Conservation (phyloP, 2,113 vertebrate species). For the Sapayoa aenigma region DNA sequence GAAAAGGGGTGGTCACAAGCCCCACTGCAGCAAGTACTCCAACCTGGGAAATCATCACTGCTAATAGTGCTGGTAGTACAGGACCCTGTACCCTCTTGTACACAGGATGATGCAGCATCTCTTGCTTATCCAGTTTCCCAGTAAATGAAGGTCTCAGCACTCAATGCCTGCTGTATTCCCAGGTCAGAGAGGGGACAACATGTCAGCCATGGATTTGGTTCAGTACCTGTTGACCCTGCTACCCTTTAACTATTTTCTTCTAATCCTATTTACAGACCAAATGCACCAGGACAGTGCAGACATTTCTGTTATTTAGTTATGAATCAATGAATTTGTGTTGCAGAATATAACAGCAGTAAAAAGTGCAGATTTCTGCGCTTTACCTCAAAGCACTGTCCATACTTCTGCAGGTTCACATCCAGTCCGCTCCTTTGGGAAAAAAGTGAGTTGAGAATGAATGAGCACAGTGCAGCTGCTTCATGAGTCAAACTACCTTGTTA, state of each 20-base stretch:
- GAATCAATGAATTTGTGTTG: neutral
- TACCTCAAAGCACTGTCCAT: slow-evolving; percentile 3
- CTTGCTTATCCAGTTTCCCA: neutral
- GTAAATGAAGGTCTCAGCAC: neutral
- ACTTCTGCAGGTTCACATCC: neutral
- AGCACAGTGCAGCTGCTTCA: neutral
- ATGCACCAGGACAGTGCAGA: neutral
- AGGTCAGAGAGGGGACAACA: neutral
- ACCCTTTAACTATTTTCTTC: neutral
- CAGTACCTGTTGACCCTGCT: neutral
- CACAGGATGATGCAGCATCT: neutral
- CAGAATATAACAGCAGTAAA: neutral
- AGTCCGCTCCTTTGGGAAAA: slow-evolving; percentile 18
- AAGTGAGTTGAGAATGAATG: neutral
- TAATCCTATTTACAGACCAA: neutral
- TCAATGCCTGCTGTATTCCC: neutral
- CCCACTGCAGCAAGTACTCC: neutral
- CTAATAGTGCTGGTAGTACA: neutral
- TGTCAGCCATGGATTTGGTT: neutral
- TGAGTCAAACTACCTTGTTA: neutral
- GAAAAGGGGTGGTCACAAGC: neutral
- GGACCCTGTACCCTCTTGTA: neutral
- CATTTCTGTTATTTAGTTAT: neutral
- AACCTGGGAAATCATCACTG: neutral
- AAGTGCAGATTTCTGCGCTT: neutral